phyloP scores from a whole-genome alignment of 2,797 vertebrate genomes.

The Melanogrammus aeglefinus region DNA sequence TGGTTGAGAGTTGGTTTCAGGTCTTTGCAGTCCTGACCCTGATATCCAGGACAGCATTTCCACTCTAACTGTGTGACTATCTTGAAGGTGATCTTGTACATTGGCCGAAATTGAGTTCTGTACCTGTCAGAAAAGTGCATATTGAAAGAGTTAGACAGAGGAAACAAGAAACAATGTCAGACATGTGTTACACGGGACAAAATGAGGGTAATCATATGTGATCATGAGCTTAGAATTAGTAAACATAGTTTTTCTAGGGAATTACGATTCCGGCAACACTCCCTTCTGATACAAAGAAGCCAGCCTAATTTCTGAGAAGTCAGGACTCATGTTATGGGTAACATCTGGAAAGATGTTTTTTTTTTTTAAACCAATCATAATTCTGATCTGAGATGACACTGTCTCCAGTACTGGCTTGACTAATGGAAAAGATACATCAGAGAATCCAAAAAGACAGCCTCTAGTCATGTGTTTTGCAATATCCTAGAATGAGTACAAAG shows the following conservation, averaged over 20 bases:
- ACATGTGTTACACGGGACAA: background rate
- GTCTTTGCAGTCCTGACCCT: conserved; percentile 86
- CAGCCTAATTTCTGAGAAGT: conserved; percentile 63
- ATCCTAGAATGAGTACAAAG: background rate
- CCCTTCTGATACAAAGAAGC: conserved; percentile 39
- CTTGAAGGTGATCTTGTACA: conserved; percentile 87
- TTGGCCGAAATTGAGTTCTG: conserved; percentile 83
- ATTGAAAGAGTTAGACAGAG: background rate
- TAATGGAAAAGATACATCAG: background rate
- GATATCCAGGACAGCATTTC: conserved; percentile 93
- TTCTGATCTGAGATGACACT: background rate
- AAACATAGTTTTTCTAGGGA: background rate
- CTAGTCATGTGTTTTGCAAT: background rate
- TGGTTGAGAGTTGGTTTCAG: conserved; percentile 71
- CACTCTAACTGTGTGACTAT: conserved; percentile 90
- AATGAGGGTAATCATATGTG: background rate
- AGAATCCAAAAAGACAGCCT: background rate
- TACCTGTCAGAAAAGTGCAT: conserved; percentile 72
- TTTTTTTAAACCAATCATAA: conserved; percentile 32
- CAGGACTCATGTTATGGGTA: conserved; percentile 47
- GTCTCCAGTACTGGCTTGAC: background rate
- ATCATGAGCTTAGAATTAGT: background rate
- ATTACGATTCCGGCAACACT: background rate
- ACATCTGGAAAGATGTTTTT: conserved; percentile 64
- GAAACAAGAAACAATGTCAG: background rate